Evolutionary conservation across 2,888 invertebrate species (phyloP).

Genomic region (Brachynemurus nebulosus): DNA sequence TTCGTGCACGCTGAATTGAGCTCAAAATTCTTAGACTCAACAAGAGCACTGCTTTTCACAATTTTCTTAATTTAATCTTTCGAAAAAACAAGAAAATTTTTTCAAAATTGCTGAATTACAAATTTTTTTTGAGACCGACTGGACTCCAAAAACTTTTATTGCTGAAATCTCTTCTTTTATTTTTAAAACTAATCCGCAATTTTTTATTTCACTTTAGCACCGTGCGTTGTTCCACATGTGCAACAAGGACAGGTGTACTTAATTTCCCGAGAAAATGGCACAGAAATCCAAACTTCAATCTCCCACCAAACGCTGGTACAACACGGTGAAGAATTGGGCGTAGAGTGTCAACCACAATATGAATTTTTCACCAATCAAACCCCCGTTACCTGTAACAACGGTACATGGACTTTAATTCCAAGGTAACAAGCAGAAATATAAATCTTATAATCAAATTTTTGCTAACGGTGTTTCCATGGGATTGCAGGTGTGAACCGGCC

Average conservation of each 20-base stretch:
- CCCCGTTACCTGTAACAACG: constrained; percentile 79
- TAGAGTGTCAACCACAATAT: constrained; percentile 73
- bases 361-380: constrained; percentile 67
- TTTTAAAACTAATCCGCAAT: too few species aligned
- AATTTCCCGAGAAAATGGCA: constrained; percentile 38
- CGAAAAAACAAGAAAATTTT: too few species aligned
- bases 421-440: constrained; percentile 4
- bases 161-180: too few species aligned
- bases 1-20: too few species aligned
- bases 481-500: constrained; percentile 57
- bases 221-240: constrained; percentile 85
- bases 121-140: too few species aligned
- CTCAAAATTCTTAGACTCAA: too few species aligned
- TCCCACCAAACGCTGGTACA: constrained; percentile 45
- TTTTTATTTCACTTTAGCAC: too few species aligned
- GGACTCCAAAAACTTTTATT: too few species aligned
- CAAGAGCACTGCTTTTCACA: too few species aligned
- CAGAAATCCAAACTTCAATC: constrained; percentile 31
- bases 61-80: too few species aligned
- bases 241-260: constrained; percentile 62
- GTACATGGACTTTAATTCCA: constrained; percentile 91
- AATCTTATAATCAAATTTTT: background rate
- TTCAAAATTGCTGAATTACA: too few species aligned
- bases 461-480: too few species aligned
- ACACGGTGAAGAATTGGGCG: constrained; percentile 57